A percentile compares a stretch with the other conserved stretches of the same genome.
phyloP scores from a whole-genome alignment of 2,113 vertebrate genomes.

The Gasterosteus aculeatus region DNA sequence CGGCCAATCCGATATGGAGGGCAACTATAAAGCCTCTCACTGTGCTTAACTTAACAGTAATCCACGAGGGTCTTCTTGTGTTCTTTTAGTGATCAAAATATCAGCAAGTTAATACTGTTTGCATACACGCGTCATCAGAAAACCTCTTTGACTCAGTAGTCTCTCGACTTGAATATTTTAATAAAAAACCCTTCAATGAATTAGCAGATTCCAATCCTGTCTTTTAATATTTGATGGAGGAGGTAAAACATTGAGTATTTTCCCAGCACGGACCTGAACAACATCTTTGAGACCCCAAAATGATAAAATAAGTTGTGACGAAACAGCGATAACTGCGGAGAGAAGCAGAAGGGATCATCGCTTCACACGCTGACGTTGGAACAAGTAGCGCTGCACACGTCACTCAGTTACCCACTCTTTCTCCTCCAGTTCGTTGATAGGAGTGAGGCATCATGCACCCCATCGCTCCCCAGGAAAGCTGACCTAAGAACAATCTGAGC shows the following conservation, averaged over 20 bases:
- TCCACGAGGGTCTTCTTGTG: not conserved
- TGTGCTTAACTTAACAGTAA: too few relatives aligned
- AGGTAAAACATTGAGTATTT: not conserved
- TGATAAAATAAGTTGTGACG: not conserved
- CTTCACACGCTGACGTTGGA: slow-evolving; percentile 2
- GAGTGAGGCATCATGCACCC: slow-evolving; percentile 31
- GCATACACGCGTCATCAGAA: not conserved
- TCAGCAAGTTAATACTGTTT: not conserved
- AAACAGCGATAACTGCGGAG: not conserved
- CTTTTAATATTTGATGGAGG: not conserved
- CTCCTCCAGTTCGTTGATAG: slow-evolving; percentile 30
- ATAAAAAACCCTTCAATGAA: not conserved
- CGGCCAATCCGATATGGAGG: too few relatives aligned
- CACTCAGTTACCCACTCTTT: slow-evolving; percentile 27
- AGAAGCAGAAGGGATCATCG: not conserved
- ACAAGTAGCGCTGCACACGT: slow-evolving; percentile 9
- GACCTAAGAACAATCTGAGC: slow-evolving; percentile 22
- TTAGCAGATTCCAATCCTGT: not conserved
- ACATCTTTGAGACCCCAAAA: slow-evolving; percentile 5
- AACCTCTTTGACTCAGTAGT: not conserved
- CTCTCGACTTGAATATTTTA: not conserved
- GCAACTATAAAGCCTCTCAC: too few relatives aligned
- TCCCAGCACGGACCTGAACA: not conserved
- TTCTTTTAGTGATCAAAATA: not conserved
- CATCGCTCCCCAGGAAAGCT: slow-evolving; percentile 31